These are phyloP conservation scores for Cyphomyrus plagiostoma DNA, from an alignment of 2,113 vertebrate species.

Conservation along the genomic window DNA sequence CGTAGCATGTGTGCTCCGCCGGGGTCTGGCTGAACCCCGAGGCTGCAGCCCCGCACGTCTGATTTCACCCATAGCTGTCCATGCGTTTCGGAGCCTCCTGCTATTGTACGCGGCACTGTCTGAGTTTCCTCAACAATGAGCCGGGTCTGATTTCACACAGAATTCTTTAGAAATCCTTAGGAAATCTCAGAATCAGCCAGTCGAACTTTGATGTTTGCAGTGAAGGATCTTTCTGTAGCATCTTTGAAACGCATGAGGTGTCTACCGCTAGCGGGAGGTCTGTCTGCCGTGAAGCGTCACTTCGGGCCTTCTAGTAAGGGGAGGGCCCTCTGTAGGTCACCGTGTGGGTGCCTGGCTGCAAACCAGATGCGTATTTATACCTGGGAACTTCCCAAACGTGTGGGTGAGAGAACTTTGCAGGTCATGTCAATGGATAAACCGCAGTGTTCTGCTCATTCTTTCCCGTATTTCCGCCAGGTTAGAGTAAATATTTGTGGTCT, in stretches of 20 bases:
- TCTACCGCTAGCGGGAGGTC: not conserved
- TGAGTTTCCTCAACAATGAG: not conserved
- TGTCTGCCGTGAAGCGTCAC: not conserved
- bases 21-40: not conserved
- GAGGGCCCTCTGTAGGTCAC: not conserved
- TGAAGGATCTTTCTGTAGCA: not conserved
- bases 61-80: not conserved
- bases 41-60: not conserved
- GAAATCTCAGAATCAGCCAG: not conserved
- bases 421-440: not conserved
- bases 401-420: not conserved
- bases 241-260: not conserved
- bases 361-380: not conserved
- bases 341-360: not conserved
- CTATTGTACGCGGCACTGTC: not conserved
- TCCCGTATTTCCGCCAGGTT: not conserved
- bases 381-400: not conserved
- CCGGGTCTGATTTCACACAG: not conserved
- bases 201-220: not conserved
- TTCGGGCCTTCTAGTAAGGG: not conserved
- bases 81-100: too few relatives aligned
- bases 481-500: not conserved
- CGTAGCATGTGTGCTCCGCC: not conserved
- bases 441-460: not conserved
- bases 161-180: not conserved